These are phyloP conservation scores for Protaetia brevitarsis DNA, from an alignment of 1,140 invertebrate species.

Conservation along the genomic window DNA sequence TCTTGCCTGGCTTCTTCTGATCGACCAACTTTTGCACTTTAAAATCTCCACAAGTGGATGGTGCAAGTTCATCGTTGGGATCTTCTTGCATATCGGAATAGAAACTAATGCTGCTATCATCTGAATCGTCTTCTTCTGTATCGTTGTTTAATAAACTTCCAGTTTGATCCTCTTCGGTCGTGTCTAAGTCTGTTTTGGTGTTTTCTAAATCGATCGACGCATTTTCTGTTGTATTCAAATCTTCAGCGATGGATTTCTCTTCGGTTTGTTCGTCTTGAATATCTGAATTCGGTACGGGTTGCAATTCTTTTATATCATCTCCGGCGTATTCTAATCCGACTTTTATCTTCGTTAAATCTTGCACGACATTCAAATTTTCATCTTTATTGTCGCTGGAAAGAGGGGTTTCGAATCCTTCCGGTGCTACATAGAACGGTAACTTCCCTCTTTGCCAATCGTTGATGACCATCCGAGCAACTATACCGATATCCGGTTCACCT, in stretches of 20 bases:
- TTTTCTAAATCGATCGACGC: conserved; percentile 33
- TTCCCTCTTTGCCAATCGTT: conserved; percentile 99
- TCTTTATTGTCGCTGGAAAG: conserved; percentile 36
- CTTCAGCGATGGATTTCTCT: not conserved
- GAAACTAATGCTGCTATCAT: conserved; percentile 56
- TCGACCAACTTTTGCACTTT: conserved; percentile 45
- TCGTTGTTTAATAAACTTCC: too few relatives aligned
- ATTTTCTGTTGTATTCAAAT: conserved; percentile 11
- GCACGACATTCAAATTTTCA: conserved; percentile 56
- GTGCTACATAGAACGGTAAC: conserved; percentile 89
- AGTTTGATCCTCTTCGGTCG: conserved; percentile 39
- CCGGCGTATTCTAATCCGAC: conserved; percentile 70
- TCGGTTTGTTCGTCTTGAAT: conserved; percentile 40
- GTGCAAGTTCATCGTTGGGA: conserved; percentile 47
- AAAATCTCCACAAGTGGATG: conserved; percentile 61
- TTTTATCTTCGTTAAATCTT: conserved; percentile 79
- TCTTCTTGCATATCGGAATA: conserved; percentile 58
- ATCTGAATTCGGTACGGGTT: conserved; percentile 53
- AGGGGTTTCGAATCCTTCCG: conserved; percentile 71
- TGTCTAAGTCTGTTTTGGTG: conserved; percentile 36
- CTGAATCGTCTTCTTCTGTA: conserved; percentile 43
- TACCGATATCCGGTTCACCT: conserved; percentile 89
- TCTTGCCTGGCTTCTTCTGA: conserved; percentile 35
- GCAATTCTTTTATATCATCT: conserved; percentile 62
- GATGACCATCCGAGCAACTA: conserved; percentile 90